Evolutionary conservation across 2,113 vertebrate genomes (phyloP).

Genomic region (Platycercus adscitus): DNA sequence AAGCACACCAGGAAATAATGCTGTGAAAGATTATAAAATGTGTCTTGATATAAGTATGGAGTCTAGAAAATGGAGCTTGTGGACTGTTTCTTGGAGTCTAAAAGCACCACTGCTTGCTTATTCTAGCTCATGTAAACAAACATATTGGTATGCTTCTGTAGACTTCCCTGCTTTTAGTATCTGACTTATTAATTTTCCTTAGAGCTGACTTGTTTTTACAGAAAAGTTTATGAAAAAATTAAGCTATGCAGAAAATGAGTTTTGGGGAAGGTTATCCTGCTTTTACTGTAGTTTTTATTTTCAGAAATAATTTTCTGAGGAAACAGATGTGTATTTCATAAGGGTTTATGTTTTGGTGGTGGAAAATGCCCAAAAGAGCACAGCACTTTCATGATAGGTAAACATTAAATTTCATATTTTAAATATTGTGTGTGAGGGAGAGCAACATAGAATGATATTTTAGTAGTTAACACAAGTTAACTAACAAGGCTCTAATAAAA

Average conservation of each 20-base stretch:
- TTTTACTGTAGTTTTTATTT: background rate
- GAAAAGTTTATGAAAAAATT: background rate
- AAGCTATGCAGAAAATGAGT: background rate
- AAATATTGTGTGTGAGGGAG: rapidly evolving
- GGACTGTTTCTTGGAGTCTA: background rate
- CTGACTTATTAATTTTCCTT: background rate
- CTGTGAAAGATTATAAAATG: background rate
- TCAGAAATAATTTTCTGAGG: background rate
- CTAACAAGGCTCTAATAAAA: background rate
- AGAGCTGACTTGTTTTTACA: background rate
- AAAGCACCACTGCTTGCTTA: background rate
- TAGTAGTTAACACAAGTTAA: background rate
- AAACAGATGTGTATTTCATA: background rate
- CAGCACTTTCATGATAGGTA: background rate
- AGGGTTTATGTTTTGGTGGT: background rate
- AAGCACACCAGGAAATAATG: background rate
- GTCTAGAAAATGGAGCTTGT: background rate
- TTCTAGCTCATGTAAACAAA: background rate
- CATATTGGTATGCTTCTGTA: background rate
- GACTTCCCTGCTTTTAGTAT: background rate
- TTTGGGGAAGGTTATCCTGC: background rate
- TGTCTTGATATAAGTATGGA: background rate
- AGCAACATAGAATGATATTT: background rate
- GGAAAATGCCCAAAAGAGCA: background rate
- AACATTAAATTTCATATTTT: background rate